phyloP scores from a whole-genome alignment of 1,140 invertebrate species.

The Lepidurus arcticus region DNA sequence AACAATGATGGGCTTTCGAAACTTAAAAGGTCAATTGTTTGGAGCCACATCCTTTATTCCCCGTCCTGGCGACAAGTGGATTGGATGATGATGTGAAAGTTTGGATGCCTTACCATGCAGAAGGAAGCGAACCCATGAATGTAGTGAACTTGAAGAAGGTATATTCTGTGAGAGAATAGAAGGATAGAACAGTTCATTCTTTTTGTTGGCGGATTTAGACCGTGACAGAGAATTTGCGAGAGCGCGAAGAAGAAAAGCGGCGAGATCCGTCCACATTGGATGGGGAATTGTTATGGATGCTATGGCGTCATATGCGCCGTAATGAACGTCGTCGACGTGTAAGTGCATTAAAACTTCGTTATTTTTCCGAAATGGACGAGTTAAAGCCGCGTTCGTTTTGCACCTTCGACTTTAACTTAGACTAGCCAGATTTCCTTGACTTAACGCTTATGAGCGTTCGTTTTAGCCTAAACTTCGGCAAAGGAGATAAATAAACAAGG shows the following conservation, averaged over 20 bases:
- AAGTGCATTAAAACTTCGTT: background rate
- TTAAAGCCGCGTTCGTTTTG: no score
- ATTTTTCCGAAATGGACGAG: no score
- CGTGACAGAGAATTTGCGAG: constrained; percentile 48
- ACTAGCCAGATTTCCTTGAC: no score
- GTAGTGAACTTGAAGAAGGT: constrained; percentile 51
- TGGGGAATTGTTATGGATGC: constrained; percentile 53
- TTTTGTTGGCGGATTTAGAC: constrained; percentile 37
- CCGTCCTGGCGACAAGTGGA: constrained; percentile 83
- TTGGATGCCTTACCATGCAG: constrained; percentile 71
- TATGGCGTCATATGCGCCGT: constrained; percentile 50
- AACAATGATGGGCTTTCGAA: background rate
- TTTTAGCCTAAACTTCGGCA: no score
- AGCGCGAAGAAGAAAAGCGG: constrained; percentile 46
- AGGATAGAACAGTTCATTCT: constrained; percentile 27
- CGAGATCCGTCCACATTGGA: constrained; percentile 49
- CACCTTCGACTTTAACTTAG: no score
- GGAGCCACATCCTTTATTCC: constrained; percentile 80
- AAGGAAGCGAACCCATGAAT: constrained; percentile 46
- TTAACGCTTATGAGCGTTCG: no score
- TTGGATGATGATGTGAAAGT: constrained; percentile 89
- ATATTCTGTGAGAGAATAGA: constrained; percentile 36
- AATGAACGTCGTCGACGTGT: constrained; percentile 42
- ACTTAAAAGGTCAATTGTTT: constrained; percentile 75
- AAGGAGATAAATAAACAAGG: no score